Evolutionary conservation across 92 coral and sea anemone species (phyloP).

Genomic region (Zoanthus gigantus): DNA sequence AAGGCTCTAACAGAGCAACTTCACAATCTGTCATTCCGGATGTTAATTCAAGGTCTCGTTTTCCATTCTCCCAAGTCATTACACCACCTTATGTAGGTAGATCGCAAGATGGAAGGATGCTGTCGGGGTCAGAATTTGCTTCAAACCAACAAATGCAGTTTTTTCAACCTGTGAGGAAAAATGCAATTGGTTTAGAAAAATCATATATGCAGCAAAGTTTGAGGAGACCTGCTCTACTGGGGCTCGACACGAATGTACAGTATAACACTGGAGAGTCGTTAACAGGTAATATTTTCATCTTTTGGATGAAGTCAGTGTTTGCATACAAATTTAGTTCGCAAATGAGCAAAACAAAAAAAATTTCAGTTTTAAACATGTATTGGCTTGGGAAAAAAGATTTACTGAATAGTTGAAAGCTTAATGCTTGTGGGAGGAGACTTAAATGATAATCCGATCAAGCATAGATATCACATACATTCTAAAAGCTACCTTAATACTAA

Average conservation of each 20-base stretch:
- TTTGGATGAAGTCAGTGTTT: no score
- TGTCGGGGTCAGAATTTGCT: not conserved
- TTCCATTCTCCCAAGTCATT: not conserved
- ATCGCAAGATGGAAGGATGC: not conserved
- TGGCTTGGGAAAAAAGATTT: no score
- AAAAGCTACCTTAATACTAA: no score
- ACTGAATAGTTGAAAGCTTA: no score
- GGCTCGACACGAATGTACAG: not conserved
- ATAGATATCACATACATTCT: no score
- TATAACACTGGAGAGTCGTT: not conserved
- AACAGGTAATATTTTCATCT: no score
- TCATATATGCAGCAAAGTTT: not conserved
- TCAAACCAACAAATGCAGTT: not conserved
- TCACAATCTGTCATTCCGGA: not conserved
- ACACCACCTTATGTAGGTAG: not conserved
- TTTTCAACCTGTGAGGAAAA: constrained; percentile 6
- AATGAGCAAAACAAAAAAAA: no score
- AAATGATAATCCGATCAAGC: no score
- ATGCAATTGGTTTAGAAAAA: not conserved
- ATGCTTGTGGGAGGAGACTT: no score
- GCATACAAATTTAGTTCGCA: no score
- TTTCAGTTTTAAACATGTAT: no score
- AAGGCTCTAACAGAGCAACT: constrained; percentile 1
- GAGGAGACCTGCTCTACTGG: not conserved
- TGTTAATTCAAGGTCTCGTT: not conserved